These are phyloP conservation scores for Andrena hattorfiana DNA, from an alignment of 2,888 invertebrate species.

Conservation along the genomic window DNA sequence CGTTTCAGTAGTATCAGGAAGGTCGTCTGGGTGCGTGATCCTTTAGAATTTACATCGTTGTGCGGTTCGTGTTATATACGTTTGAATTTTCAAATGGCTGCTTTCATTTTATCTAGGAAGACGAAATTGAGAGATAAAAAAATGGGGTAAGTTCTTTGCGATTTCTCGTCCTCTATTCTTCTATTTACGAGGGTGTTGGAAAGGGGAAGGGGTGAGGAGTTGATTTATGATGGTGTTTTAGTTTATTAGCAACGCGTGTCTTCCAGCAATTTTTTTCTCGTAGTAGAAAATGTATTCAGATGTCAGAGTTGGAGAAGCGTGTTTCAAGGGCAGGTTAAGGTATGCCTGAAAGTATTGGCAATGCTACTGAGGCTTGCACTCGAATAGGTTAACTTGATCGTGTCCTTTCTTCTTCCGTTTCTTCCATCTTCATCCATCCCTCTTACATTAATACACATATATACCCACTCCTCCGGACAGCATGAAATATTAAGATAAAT, in stretches of 20 bases:
- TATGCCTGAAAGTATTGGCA: no score
- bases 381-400: background rate
- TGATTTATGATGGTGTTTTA: background rate
- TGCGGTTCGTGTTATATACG: background rate
- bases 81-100: background rate
- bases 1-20: background rate
- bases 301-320: no score
- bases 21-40: constrained; percentile 3
- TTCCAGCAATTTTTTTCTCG: no score
- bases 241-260: no score
- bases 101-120: background rate
- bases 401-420: constrained; percentile 4
- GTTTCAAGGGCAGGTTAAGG: no score
- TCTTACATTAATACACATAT: constrained; percentile 23
- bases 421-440: background rate
- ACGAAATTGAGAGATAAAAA: background rate
- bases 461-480: constrained; percentile 2
- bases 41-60: constrained; percentile 7
- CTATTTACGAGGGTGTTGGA: no score
- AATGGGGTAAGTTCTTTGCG: background rate
- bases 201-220: background rate
- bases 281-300: no score
- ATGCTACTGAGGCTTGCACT: background rate
- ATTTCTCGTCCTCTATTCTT: no score
- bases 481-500: constrained; percentile 70